These are phyloP conservation scores for Eristalinus aeneus DNA, from an alignment of 2,888 invertebrate genomes.

Conservation along the genomic window DNA sequence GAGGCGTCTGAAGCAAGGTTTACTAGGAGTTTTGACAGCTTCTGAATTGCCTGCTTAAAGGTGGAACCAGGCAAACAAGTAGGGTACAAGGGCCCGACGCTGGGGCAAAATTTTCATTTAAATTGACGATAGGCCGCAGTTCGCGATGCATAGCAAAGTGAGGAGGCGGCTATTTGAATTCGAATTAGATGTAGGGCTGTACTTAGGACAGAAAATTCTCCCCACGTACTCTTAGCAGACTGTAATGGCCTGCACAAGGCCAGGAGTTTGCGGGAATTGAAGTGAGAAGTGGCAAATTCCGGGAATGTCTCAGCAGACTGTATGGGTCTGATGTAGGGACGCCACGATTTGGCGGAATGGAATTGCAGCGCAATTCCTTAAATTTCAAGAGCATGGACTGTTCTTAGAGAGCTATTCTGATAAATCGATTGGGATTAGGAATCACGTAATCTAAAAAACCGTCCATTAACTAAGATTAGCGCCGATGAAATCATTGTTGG, in stretches of 20 bases:
- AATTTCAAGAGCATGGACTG: too few relatives aligned
- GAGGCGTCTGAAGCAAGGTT: background rate
- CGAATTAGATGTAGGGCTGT: background rate
- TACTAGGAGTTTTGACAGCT: background rate
- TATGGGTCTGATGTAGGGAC: too few relatives aligned
- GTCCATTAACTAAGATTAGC: too few relatives aligned
- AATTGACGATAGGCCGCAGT: background rate
- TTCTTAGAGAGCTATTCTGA: too few relatives aligned
- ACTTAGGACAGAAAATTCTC: background rate
- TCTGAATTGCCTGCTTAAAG: background rate
- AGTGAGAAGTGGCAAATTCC: too few relatives aligned
- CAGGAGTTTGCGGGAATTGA: background rate
- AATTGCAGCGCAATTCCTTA: too few relatives aligned
- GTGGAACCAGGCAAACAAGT: background rate
- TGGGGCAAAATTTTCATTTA: background rate
- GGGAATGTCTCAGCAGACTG: too few relatives aligned
- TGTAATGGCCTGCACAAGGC: background rate
- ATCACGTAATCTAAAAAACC: too few relatives aligned
- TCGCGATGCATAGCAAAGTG: background rate
- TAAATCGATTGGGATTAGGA: too few relatives aligned
- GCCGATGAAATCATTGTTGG: too few relatives aligned
- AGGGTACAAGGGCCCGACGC: background rate
- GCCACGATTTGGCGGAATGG: too few relatives aligned
- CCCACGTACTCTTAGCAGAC: background rate
- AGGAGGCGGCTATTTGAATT: background rate